phyloP scores from a whole-genome alignment of 2,113 vertebrate genomes.

The Onychorhynchus coronatus region DNA sequence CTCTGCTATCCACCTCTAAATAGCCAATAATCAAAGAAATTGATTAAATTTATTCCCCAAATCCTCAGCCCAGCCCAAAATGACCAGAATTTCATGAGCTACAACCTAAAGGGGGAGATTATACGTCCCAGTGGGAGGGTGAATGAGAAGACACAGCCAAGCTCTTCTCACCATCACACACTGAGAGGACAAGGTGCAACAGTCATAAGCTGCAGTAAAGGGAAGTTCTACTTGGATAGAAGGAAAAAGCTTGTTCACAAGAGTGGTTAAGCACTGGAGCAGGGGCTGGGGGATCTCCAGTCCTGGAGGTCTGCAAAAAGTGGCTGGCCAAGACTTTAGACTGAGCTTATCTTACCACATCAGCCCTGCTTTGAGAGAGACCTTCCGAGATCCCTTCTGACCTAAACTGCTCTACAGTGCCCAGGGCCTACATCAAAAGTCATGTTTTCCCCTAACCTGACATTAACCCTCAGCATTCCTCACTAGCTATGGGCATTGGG shows the following conservation, averaged over 20 bases:
- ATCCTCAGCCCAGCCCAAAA: not conserved
- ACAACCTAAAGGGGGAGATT: not conserved
- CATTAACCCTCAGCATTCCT: not conserved
- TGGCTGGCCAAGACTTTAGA: not conserved
- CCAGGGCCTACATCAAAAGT: not conserved
- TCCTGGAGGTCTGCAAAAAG: not conserved
- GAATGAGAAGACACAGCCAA: not conserved
- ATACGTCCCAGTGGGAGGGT: not conserved
- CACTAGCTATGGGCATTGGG: not conserved
- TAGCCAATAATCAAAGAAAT: not conserved
- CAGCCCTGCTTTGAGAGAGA: not conserved
- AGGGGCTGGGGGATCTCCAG: not conserved
- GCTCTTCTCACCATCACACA: not conserved
- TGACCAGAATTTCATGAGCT: fast-evolving
- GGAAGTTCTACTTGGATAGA: not conserved
- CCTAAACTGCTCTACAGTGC: not conserved
- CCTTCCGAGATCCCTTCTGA: not conserved
- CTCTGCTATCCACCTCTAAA: not conserved
- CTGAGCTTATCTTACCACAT: not conserved
- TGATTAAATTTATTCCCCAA: not conserved
- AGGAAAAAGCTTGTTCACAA: not conserved
- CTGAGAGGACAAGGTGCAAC: not conserved
- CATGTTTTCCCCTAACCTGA: not conserved
- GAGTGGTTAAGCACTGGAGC: conserved; percentile 59
- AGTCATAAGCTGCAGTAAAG: not conserved